These are phyloP conservation scores for Macrocentrus cingulum DNA, from an alignment of 1,140 invertebrate genomes.

Conservation along the genomic window DNA sequence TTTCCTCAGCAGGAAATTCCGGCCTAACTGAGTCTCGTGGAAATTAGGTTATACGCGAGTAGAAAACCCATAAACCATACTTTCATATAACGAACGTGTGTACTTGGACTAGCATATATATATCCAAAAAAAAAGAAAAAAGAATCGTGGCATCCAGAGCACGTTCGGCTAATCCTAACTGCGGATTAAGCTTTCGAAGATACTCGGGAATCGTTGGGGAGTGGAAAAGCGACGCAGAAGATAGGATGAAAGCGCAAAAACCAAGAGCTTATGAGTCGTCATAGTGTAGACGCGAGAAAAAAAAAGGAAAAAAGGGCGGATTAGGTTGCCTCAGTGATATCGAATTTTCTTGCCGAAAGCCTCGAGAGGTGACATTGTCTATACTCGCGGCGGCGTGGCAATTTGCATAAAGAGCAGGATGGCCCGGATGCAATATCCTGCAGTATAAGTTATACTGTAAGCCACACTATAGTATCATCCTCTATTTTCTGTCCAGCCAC, in stretches of 20 bases:
- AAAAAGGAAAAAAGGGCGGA: background rate
- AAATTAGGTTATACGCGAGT: background rate
- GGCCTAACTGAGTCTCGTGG: background rate
- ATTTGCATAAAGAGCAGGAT: slow-evolving; percentile 49
- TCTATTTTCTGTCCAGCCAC: background rate
- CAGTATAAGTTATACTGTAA: slow-evolving; percentile 23
- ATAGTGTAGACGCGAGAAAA: slow-evolving; percentile 9
- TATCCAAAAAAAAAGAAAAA: background rate
- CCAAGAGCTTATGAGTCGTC: slow-evolving; percentile 17
- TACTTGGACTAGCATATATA: too few species aligned
- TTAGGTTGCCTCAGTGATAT: slow-evolving; percentile 12
- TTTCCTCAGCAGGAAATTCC: too few species aligned
- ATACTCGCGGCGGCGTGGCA: slow-evolving; percentile 27
- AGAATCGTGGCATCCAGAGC: slow-evolving; percentile 8
- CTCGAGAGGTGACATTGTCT: slow-evolving; percentile 27
- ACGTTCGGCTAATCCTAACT: slow-evolving; percentile 23
- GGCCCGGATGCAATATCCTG: slow-evolving; percentile 18
- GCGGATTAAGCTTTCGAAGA: slow-evolving; percentile 17
- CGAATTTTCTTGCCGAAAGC: slow-evolving; percentile 39
- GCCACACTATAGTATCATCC: background rate
- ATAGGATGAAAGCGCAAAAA: background rate
- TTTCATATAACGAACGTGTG: background rate
- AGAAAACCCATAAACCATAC: too few species aligned
- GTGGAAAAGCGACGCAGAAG: too few species aligned
- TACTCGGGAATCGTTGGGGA: slow-evolving; percentile 12